A percentile compares a stretch with the other conserved stretches of the same genome.
Conservation (phyloP, 92 coral and sea anemone genomes). For the Palythoa caribaeorum region DNA sequence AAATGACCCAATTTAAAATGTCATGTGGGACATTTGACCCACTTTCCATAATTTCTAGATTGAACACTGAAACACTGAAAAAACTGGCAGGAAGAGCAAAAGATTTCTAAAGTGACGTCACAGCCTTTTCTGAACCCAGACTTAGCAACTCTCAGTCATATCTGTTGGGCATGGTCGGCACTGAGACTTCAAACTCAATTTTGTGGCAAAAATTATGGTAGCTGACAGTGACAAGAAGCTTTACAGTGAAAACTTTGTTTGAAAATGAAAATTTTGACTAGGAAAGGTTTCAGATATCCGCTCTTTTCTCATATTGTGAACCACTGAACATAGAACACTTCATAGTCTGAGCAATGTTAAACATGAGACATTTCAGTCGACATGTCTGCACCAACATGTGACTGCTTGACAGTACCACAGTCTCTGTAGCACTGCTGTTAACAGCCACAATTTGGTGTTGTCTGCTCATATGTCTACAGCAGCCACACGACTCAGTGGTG, state of each 20-base stretch:
- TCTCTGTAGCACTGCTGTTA: slow-evolving; percentile 31
- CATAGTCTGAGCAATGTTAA: slow-evolving; percentile 1
- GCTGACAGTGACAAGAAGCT: no score
- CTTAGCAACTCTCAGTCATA: no score
- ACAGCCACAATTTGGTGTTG: slow-evolving; percentile 17
- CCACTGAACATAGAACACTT: slow-evolving; percentile 20
- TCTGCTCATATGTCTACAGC: slow-evolving; percentile 30
- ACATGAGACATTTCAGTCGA: background rate
- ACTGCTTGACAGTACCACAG: slow-evolving; percentile 19
- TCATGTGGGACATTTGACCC: no score
- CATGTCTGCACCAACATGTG: slow-evolving; percentile 45
- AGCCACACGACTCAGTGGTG: slow-evolving; percentile 30
- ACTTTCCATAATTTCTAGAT: no score
- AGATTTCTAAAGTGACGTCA: no score
- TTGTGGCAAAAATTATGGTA: no score
- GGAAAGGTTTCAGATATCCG: slow-evolving; percentile 54
- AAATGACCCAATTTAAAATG: no score
- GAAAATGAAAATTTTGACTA: background rate
- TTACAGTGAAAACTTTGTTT: background rate
- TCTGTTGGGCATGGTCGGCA: no score
- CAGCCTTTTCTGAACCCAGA: no score
- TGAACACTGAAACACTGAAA: no score
- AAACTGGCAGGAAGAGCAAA: no score
- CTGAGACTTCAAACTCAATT: no score
- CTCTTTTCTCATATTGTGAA: slow-evolving; percentile 33